Conservation (phyloP, 1,140 invertebrate species). For the Augochlora pura region DNA sequence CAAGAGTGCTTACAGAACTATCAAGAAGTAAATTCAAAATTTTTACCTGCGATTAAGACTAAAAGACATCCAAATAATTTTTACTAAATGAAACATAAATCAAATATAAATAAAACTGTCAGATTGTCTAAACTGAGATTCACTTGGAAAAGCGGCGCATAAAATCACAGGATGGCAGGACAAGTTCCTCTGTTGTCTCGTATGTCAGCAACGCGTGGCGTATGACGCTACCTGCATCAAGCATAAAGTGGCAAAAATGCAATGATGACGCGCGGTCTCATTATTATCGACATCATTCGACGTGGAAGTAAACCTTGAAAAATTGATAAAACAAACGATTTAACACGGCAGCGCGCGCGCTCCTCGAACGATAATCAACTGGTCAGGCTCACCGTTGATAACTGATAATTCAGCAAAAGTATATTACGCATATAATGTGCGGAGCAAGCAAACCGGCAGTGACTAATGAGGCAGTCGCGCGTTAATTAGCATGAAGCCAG, state of each 20-base stretch:
- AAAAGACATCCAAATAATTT: too few relatives aligned
- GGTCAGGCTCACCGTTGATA: constrained; percentile 35
- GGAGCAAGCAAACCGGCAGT: constrained; percentile 29
- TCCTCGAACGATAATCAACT: constrained; percentile 39
- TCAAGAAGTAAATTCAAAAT: too few relatives aligned
- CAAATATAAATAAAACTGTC: too few relatives aligned
- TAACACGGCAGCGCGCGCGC: constrained; percentile 20
- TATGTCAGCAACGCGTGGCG: background rate
- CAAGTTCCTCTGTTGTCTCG: background rate
- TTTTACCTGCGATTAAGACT: too few relatives aligned
- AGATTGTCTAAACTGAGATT: background rate
- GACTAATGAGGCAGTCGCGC: constrained; percentile 22
- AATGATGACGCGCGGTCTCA: constrained; percentile 4
- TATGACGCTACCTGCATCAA: background rate
- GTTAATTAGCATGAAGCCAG: constrained; percentile 34
- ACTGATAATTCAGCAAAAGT: constrained; percentile 42
- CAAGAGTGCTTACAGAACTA: too few relatives aligned
- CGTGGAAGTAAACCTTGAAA: constrained; percentile 38
- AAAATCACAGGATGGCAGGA: background rate
- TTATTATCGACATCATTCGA: constrained; percentile 26
- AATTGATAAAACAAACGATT: constrained; percentile 56
- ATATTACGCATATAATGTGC: constrained; percentile 37
- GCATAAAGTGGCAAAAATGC: background rate
- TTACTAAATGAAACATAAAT: too few relatives aligned
- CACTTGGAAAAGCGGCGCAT: background rate